phyloP scores from a whole-genome alignment of 2,888 invertebrate species.

The Epinotia bilunana region DNA sequence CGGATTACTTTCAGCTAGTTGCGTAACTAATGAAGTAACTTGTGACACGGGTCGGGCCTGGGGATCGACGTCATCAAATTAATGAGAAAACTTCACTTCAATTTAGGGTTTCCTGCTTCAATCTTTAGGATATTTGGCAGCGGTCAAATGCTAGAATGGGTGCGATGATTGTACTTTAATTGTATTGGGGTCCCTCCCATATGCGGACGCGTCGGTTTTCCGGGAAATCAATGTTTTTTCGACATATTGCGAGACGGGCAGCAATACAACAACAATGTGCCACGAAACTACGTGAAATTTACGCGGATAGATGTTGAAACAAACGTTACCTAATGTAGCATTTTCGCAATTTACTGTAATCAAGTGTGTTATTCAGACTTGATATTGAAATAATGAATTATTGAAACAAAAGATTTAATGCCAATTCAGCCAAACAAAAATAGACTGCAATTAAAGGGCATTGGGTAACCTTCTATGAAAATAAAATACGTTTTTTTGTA shows the following conservation, averaged over 20 bases:
- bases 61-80: slow-evolving; percentile 84
- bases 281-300: slow-evolving; percentile 3
- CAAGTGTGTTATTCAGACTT: background rate
- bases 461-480: too few species aligned
- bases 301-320: background rate
- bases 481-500: too few species aligned
- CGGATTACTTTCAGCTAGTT: slow-evolving; percentile 81
- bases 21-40: slow-evolving; percentile 84
- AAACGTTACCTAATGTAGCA: background rate
- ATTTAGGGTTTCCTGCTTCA: slow-evolving; percentile 81
- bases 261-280: slow-evolving; percentile 9
- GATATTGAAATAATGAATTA: background rate
- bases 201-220: background rate
- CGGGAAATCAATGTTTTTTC: slow-evolving; percentile 18
- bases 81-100: slow-evolving; percentile 84
- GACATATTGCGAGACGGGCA: slow-evolving; percentile 6
- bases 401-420: background rate
- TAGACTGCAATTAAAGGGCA: too few species aligned
- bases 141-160: slow-evolving; percentile 73
- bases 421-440: background rate
- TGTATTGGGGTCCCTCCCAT: slow-evolving; percentile 36
- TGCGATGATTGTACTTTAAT: slow-evolving; percentile 59
- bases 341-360: background rate
- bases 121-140: slow-evolving; percentile 79
- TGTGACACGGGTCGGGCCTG: slow-evolving; percentile 82